Evolutionary conservation across 2,797 vertebrate species (phyloP).

Genomic region (Tragelaphus oryx): DNA sequence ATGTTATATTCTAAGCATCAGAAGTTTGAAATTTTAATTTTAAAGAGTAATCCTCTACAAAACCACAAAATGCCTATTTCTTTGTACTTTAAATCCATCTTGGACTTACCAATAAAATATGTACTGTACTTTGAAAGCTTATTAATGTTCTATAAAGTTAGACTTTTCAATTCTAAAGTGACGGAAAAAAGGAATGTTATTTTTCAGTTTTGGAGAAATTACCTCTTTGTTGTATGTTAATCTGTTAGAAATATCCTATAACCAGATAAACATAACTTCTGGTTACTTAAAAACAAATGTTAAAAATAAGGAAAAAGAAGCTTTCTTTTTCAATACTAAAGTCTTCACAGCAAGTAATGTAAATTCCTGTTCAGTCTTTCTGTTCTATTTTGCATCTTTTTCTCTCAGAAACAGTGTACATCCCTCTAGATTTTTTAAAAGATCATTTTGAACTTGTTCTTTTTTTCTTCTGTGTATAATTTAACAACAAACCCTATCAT

Average conservation of each 20-base stretch:
- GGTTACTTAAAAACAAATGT: background rate
- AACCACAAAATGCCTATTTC: background rate
- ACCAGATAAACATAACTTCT: background rate
- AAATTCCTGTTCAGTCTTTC: background rate
- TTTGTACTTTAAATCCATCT: background rate
- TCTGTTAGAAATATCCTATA: background rate
- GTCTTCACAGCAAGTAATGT: background rate
- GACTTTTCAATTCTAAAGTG: background rate
- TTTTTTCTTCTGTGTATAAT: background rate
- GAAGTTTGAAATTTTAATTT: background rate
- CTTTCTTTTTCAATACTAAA: background rate
- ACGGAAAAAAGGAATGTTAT: background rate
- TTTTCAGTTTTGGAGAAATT: background rate
- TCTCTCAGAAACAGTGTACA: background rate
- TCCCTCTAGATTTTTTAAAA: background rate
- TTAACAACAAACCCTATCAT: background rate
- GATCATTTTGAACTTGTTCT: background rate
- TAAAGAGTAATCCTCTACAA: background rate
- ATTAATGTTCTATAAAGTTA: background rate
- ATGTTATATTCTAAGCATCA: background rate
- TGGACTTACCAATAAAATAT: background rate
- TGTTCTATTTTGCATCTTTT: background rate
- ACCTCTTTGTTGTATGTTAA: background rate
- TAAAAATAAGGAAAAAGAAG: background rate
- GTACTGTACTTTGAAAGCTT: background rate